Conservation (phyloP, 2,797 vertebrate genomes). For the Anisognathus igniventris region DNA sequence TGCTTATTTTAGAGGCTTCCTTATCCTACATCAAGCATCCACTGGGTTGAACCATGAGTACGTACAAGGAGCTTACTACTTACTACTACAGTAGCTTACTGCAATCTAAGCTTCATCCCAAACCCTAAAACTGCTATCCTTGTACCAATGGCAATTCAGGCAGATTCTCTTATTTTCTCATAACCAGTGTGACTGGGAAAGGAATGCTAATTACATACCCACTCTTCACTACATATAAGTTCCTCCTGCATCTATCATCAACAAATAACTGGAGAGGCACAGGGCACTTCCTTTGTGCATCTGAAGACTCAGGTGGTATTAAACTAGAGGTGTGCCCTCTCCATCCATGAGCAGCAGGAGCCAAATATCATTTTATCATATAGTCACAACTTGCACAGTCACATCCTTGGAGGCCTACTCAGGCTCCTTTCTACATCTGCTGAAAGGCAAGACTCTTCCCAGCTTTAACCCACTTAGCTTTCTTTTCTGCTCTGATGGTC, state of each 20-base stretch:
- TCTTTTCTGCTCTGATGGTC: background rate
- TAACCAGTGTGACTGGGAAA: background rate
- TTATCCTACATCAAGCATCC: background rate
- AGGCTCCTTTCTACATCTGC: background rate
- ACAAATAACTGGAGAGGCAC: background rate
- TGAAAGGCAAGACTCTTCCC: background rate
- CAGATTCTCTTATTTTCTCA: background rate
- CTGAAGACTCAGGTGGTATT: background rate
- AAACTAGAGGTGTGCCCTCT: background rate
- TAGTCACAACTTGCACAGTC: background rate
- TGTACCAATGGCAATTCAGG: background rate
- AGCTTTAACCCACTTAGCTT: background rate
- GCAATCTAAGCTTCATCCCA: background rate
- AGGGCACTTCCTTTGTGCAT: background rate
- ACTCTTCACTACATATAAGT: background rate
- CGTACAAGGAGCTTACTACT: fast-evolving
- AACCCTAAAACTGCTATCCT: background rate
- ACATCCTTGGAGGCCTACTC: background rate
- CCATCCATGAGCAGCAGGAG: background rate
- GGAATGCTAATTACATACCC: background rate
- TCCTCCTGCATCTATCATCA: background rate
- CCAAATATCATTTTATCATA: background rate
- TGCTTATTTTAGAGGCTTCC: background rate
- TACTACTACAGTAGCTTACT: background rate
- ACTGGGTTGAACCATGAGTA: background rate